Conservation (phyloP, 2,888 invertebrate species). For the Teinopalpus imperialis region DNA sequence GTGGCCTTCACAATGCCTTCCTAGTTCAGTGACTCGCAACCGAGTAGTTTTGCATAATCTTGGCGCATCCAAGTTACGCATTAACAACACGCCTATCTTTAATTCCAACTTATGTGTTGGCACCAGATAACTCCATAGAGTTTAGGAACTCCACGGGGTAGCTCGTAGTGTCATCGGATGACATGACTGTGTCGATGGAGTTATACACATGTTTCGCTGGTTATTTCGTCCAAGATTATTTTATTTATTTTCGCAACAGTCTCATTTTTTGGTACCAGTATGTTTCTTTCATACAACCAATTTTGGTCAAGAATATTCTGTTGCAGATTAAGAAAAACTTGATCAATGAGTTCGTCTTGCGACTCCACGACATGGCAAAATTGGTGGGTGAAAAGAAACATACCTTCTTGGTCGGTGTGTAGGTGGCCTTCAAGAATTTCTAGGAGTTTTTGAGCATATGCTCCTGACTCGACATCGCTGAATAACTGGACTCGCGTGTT, state of each 20-base stretch:
- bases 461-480: constrained; percentile 32
- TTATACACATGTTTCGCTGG: constrained; percentile 27
- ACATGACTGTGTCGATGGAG: too few species aligned
- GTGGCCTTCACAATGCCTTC: constrained; percentile 24
- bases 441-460: constrained; percentile 31
- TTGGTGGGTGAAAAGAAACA: constrained; percentile 31
- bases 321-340: too few species aligned
- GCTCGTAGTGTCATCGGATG: too few species aligned
- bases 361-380: constrained; percentile 21
- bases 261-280: constrained; percentile 37
- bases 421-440: constrained; percentile 34
- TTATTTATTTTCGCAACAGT: constrained; percentile 35
- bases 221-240: constrained; percentile 33
- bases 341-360: constrained; percentile 25
- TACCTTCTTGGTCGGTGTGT: constrained; percentile 33
- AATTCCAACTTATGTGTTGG: constrained; percentile 32
- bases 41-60: constrained; percentile 32
- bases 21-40: constrained; percentile 28
- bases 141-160: too few species aligned
- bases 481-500: constrained; percentile 37
- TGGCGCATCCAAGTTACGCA: constrained; percentile 33
- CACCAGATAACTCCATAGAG: constrained; percentile 33
- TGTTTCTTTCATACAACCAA: constrained; percentile 35
- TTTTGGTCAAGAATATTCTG: constrained; percentile 31
- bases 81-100: constrained; percentile 30